Percentiles rank a stretch among this genome's conserved stretches.
These are phyloP conservation scores for Machaerirhynchus nigripectus DNA, from an alignment of 2,113 vertebrate species.

Conservation along the genomic window DNA sequence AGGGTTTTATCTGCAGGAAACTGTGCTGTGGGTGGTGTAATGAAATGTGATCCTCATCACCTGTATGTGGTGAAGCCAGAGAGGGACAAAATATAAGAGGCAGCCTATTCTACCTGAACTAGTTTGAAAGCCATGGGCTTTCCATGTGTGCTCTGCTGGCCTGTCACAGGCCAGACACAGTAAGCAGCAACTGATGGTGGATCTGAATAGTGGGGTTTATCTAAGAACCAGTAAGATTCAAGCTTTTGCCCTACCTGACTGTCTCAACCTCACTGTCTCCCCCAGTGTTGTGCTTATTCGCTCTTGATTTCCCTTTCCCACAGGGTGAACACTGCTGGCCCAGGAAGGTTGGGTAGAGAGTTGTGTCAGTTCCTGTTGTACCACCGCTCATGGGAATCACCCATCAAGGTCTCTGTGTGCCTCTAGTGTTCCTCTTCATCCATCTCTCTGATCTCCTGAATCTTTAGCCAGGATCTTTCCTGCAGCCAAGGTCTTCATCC, in stretches of 20 bases:
- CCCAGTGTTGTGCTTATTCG: accelerated
- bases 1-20: background rate
- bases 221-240: background rate
- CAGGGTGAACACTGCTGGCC: background rate
- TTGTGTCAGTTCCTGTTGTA: background rate
- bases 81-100: background rate
- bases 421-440: background rate
- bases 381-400: background rate
- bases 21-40: no score
- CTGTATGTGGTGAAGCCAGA: background rate
- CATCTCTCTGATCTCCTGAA: background rate
- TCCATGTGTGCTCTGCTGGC: background rate
- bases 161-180: background rate
- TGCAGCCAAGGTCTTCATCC: background rate
- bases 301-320: accelerated
- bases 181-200: background rate
- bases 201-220: background rate
- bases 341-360: background rate
- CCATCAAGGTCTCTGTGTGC: background rate
- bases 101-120: background rate
- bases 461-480: background rate
- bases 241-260: background rate
- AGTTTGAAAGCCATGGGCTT: background rate
- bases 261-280: background rate
- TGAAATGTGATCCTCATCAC: background rate